Percentiles rank a stretch among this genome's conserved stretches.
phyloP scores from a whole-genome alignment of 2,113 vertebrate species.

The Onychostruthus taczanowskii region DNA sequence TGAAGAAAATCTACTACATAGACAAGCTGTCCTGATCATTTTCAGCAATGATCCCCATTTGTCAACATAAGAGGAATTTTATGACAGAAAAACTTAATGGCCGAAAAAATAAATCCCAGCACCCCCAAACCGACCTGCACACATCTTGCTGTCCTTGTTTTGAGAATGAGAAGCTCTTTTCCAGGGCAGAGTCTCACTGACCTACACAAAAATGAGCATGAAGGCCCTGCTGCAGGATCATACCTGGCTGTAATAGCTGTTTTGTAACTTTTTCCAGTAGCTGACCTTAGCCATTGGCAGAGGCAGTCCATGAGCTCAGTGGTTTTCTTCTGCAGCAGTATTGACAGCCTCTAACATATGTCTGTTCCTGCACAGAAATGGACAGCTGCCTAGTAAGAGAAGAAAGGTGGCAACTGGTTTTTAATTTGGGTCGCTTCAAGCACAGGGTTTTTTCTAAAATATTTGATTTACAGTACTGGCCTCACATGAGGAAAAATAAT shows the following conservation, averaged over 20 bases:
- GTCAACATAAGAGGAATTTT: background rate
- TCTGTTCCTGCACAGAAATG: background rate
- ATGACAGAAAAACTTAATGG: background rate
- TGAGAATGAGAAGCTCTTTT: background rate
- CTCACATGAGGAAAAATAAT: slow-evolving; percentile 27
- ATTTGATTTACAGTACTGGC: slow-evolving; percentile 39
- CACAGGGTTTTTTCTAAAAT: background rate
- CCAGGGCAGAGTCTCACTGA: background rate
- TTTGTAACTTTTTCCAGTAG: slow-evolving; percentile 35
- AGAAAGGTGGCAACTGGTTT: background rate
- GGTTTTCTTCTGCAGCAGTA: background rate
- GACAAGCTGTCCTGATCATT: background rate
- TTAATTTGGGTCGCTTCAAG: slow-evolving; percentile 24
- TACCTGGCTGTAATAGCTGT: background rate
- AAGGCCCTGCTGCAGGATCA: background rate
- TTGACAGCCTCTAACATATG: background rate
- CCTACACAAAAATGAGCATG: background rate
- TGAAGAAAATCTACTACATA: background rate
- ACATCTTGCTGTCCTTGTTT: background rate
- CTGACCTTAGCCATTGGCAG: slow-evolving; percentile 34
- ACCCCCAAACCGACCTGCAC: background rate
- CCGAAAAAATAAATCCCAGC: background rate
- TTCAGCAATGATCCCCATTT: background rate
- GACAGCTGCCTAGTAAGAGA: background rate
- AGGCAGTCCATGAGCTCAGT: background rate